phyloP scores from a whole-genome alignment of 2,888 invertebrate genomes.

The Folsomia candida region DNA sequence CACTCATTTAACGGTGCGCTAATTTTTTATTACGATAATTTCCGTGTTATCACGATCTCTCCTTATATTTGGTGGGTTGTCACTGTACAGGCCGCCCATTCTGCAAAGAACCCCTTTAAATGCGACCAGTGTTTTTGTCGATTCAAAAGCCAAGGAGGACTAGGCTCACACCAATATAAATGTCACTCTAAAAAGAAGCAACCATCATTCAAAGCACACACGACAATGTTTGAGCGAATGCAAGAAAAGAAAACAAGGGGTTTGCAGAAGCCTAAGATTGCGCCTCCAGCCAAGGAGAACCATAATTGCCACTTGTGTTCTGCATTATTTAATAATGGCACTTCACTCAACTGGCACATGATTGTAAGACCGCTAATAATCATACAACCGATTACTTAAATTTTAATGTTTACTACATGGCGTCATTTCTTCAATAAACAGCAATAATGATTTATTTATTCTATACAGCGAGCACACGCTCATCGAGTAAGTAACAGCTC shows the following conservation, averaged over 20 bases:
- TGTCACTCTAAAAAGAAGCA: background rate
- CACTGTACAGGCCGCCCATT: background rate
- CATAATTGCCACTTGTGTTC: background rate
- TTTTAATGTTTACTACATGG: background rate
- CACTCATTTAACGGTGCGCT: slow-evolving; percentile 6
- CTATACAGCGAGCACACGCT: background rate
- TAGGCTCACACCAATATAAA: background rate
- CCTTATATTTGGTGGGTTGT: no score
- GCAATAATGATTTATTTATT: background rate
- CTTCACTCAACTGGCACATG: slow-evolving; percentile 1
- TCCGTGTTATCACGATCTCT: background rate
- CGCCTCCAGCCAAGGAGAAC: background rate
- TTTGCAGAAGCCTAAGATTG: background rate
- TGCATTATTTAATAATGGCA: background rate
- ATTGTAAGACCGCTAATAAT: background rate
- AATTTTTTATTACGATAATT: background rate
- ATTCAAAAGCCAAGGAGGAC: background rate
- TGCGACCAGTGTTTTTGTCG: slow-evolving; percentile 3
- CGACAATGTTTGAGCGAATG: background rate
- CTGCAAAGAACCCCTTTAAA: background rate
- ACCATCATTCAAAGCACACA: background rate
- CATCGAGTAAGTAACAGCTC: no score
- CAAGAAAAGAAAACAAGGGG: background rate
- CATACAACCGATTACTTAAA: background rate
- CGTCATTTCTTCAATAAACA: no score